Conservation (phyloP, 2,113 vertebrate species). For the Anarrhichthys ocellatus region DNA sequence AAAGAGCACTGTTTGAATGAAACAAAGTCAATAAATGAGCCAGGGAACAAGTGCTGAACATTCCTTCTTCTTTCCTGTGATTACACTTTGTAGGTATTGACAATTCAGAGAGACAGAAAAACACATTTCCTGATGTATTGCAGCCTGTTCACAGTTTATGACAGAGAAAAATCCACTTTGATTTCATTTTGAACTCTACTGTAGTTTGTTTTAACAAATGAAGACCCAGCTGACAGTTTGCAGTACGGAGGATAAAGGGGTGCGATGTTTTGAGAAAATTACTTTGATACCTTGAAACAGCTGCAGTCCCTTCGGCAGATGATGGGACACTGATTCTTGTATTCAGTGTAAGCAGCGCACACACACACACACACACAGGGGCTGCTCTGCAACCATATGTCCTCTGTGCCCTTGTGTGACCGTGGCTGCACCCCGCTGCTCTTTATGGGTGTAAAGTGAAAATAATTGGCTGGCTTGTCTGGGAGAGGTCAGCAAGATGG, state of each 20-base stretch:
- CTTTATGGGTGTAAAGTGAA: slow-evolving; percentile 70
- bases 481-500: slow-evolving; percentile 62
- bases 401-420: slow-evolving; percentile 70
- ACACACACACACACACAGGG: slow-evolving; percentile 8
- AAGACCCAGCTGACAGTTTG: not conserved
- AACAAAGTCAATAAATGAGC: not conserved
- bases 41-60: too few relatives aligned
- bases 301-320: slow-evolving; percentile 20
- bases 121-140: not conserved
- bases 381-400: slow-evolving; percentile 60
- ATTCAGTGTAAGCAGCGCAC: slow-evolving; percentile 15
- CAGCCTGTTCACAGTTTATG: not conserved
- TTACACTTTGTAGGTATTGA: slow-evolving; percentile 7
- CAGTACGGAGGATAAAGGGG: not conserved
- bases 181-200: not conserved
- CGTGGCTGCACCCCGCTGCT: slow-evolving; percentile 57
- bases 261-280: not conserved
- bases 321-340: slow-evolving; percentile 16
- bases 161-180: not conserved
- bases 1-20: not conserved
- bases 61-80: not conserved
- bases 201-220: slow-evolving; percentile 5
- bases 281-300: slow-evolving; percentile 18
- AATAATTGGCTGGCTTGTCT: slow-evolving; percentile 73
- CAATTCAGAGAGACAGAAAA: not conserved